These are phyloP conservation scores for Hypena proboscidalis DNA, from an alignment of 2,888 invertebrate genomes.

Conservation along the genomic window DNA sequence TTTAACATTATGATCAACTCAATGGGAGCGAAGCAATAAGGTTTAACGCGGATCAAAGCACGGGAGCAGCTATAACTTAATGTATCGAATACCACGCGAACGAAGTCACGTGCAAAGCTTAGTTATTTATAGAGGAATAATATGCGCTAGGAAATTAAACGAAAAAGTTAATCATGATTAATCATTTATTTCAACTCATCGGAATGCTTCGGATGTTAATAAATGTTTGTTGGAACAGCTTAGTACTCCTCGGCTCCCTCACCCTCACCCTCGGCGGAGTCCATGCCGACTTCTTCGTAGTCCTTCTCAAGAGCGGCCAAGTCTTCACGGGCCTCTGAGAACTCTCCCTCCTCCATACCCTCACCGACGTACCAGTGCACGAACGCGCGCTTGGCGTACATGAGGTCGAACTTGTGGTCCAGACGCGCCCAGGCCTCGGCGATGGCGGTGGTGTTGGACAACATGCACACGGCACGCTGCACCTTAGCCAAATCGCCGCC, in stretches of 20 bases:
- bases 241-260: slow-evolving; percentile 93
- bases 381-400: slow-evolving; percentile 98
- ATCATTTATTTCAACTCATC: slow-evolving; percentile 72
- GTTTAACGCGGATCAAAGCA: too few relatives aligned
- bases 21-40: too few relatives aligned
- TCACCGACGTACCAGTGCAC: slow-evolving; percentile 97
- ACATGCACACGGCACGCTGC: slow-evolving; percentile 98
- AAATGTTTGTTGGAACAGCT: slow-evolving; percentile 62
- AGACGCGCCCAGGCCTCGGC: slow-evolving; percentile 98
- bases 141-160: too few relatives aligned
- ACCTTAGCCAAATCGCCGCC: slow-evolving; percentile 98
- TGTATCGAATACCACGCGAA: too few relatives aligned
- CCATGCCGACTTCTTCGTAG: slow-evolving; percentile 95
- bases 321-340: slow-evolving; percentile 90
- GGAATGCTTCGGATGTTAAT: slow-evolving; percentile 75
- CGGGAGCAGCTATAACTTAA: too few relatives aligned
- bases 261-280: slow-evolving; percentile 92
- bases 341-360: slow-evolving; percentile 95
- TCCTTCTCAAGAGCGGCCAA: slow-evolving; percentile 91
- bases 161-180: too few relatives aligned
- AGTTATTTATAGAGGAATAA: too few relatives aligned
- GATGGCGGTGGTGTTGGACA: slow-evolving; percentile 98
- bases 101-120: too few relatives aligned
- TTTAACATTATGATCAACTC: too few relatives aligned
- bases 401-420: slow-evolving; percentile 98